phyloP scores from a whole-genome alignment of 2,888 invertebrate species.

The Conistra vaccinii region DNA sequence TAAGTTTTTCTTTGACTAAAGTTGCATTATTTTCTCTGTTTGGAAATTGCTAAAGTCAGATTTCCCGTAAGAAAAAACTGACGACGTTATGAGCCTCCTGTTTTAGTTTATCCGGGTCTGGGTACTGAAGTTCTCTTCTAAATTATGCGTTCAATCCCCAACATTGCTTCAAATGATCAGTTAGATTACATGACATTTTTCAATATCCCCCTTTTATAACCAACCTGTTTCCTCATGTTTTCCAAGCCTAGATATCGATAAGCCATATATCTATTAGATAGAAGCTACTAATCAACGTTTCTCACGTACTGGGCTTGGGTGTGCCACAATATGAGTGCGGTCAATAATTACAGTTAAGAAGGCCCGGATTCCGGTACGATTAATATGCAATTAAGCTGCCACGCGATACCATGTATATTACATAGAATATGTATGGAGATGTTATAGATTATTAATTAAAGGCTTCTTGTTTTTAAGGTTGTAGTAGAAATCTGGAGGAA shows the following conservation, averaged over 20 bases:
- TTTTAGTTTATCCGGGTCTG: neutral
- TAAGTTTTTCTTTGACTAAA: neutral
- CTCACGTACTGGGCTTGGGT: conserved; percentile 65
- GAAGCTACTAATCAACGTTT: conserved; percentile 64
- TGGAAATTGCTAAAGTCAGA: neutral
- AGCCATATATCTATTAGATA: conserved; percentile 67
- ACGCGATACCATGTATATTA: conserved; percentile 66
- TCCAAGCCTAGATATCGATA: conserved; percentile 52
- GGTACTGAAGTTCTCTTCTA: neutral
- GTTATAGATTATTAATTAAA: conserved; percentile 67
- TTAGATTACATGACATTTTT: neutral
- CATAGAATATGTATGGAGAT: conserved; percentile 64
- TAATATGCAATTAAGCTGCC: conserved; percentile 81
- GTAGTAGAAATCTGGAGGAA: conserved; percentile 28
- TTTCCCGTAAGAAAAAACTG: neutral
- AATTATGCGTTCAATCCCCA: neutral
- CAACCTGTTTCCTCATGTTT: conserved; percentile 35
- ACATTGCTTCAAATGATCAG: conserved; percentile 9
- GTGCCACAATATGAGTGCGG: conserved; percentile 70
- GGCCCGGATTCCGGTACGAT: conserved; percentile 74
- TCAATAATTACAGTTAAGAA: conserved; percentile 78
- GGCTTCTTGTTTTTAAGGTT: conserved; percentile 58
- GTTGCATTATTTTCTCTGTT: neutral
- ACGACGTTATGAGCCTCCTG: no score
- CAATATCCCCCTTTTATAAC: conserved; percentile 3